These are phyloP conservation scores for Syncerus caffer DNA, from an alignment of 2,797 vertebrate species.

Conservation along the genomic window DNA sequence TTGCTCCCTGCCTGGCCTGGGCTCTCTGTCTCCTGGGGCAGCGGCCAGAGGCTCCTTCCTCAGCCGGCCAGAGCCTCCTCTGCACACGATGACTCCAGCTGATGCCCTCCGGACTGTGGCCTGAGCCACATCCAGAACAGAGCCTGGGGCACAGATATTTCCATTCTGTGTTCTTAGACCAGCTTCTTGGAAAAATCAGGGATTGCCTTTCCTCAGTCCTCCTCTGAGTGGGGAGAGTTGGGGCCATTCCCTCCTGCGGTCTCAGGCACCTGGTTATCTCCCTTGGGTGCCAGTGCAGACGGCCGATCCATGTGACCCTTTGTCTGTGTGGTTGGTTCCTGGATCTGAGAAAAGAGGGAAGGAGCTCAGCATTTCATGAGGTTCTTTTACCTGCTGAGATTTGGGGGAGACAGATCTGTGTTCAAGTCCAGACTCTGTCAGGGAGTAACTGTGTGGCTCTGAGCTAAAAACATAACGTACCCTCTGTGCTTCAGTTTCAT, in stretches of 20 bases:
- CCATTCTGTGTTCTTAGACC: too few relatives aligned
- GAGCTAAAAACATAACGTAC: neutral
- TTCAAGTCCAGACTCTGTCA: neutral
- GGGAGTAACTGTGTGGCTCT: neutral
- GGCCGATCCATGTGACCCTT: conserved; percentile 14
- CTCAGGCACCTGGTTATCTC: conserved; percentile 44
- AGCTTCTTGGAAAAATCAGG: conserved; percentile 63
- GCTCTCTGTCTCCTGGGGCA: too few relatives aligned
- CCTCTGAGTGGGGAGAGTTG: too few relatives aligned
- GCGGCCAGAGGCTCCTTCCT: too few relatives aligned
- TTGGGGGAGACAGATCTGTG: neutral
- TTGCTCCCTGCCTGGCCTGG: too few relatives aligned
- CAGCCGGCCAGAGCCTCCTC: too few relatives aligned
- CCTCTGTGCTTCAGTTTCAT: neutral
- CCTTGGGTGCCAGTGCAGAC: neutral
- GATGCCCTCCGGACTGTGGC: too few relatives aligned
- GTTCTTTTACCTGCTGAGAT: neutral
- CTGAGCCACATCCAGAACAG: too few relatives aligned
- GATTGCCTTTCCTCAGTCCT: neutral
- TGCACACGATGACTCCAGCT: too few relatives aligned
- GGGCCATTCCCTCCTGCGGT: conserved; percentile 43
- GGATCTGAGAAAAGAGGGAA: neutral
- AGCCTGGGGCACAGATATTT: too few relatives aligned
- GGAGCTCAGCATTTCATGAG: neutral
- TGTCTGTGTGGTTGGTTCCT: conserved; percentile 21